These are phyloP conservation scores for Glaucomys volans DNA, from an alignment of 2,113 vertebrate species.

Conservation along the genomic window DNA sequence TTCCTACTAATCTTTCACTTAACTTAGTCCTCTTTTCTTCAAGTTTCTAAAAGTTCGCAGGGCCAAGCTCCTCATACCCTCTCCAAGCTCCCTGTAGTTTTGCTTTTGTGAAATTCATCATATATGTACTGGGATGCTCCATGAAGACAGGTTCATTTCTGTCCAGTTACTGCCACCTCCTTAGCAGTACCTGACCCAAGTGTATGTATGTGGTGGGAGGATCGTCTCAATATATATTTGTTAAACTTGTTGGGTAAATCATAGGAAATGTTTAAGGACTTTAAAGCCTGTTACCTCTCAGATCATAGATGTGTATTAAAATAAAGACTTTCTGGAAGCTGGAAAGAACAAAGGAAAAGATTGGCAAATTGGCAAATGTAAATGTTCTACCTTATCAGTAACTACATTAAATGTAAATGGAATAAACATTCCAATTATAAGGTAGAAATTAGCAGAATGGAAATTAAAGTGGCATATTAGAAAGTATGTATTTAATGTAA, in stretches of 20 bases:
- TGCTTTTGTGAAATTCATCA: neutral
- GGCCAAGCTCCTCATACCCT: neutral
- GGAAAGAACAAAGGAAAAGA: neutral
- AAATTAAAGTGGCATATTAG: conserved; percentile 19
- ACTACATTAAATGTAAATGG: neutral
- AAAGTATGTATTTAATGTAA: neutral
- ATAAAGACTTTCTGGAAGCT: neutral
- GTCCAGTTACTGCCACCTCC: neutral
- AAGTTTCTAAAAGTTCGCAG: neutral
- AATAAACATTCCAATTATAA: neutral
- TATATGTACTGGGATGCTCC: neutral
- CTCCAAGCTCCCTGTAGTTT: neutral
- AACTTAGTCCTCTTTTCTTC: neutral
- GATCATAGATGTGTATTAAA: neutral
- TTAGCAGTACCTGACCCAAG: neutral
- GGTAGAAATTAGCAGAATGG: neutral
- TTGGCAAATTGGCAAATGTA: neutral
- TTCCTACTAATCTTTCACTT: neutral
- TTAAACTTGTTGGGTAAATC: neutral
- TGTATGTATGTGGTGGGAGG: no score
- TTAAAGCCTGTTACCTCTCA: neutral
- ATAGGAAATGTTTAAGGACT: neutral
- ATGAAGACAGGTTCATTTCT: neutral
- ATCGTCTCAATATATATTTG: neutral
- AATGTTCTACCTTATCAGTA: neutral